Evolutionary conservation across 2,797 vertebrate genomes (phyloP), one percentile per base, ranked within the genome.

Genomic region (Notamacropus eugenii): DNA sequence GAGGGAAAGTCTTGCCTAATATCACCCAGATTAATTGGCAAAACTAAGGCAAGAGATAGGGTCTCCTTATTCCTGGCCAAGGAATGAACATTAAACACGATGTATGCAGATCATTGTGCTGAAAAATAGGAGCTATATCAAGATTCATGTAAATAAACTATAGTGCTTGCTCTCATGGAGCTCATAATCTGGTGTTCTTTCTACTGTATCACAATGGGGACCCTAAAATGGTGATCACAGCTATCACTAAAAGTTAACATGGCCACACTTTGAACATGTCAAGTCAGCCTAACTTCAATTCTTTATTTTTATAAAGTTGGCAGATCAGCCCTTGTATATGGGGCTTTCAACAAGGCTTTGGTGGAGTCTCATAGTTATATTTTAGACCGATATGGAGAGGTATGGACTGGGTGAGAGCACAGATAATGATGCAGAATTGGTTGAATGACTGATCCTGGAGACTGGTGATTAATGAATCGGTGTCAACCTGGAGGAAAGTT

Each of bases 401-500:
- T 40, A 82, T 40, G n/a, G 67, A 82, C n/a, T 24, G 67, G n/a
- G 2, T 40, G n/a, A 82, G n/a, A 82, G n/a, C 16, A n/a, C n/a
- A 82, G n/a, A 46, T 82, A 82, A 40, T 24, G 67, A 24, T 82
- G n/a, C n/a, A 82, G 67, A 46, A 82, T 40, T 82, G n/a, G 16
- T 82, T 82, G n/a, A 82, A 29, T 82, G 67, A 82, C n/a, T 82
- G 67, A 82, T 82, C 67, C 16, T 82, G 22, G n/a, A 82, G 67
- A 82, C 19, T 46, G 67, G 67, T 82, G 67, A 82, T 82, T 82
- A 82, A 82, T 82, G 67, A 19, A 82, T 82, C 67, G 22, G 19
- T 82, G n/a, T 82, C 67, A 82, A n/a, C n/a, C 67, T 82, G 67
- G n/a, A 82, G 67, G n/a, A 82, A 82, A 82, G 67, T 82, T 82